Base-by-base conservation (phyloP, 2,797 vertebrate genomes). In the Onychomys torridus region DNA sequence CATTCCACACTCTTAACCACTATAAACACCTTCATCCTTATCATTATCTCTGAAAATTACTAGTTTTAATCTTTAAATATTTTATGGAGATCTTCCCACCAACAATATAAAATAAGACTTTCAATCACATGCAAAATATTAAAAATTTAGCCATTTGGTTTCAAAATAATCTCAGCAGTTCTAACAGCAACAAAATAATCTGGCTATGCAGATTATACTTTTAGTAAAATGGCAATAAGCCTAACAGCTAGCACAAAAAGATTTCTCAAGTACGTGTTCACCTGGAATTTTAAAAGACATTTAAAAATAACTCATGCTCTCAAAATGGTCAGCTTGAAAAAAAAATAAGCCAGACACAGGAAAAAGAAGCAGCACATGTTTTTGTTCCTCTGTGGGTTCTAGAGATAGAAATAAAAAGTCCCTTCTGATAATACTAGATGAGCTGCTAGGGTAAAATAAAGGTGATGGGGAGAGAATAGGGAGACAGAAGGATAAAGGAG, bases 291-390 rank as follows among this genome's bases (percentile, higher is more conserved):
- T 43, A 82, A 93, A 34, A 96, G 69, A 37, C 4, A 37, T 37
- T 86, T 93, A 89, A 93, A 95, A 96, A 82, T 91, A 95, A 77
- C n/a, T 91, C 37, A 59, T 76, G 27, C 57, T 91, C 90, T 91
- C 79, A 91, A 49, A 82, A 61, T 59, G 52, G 40, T n/a, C 79
- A 90, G 34, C 49, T 34, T 69, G 14, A 46, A n/a, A 13, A 83
- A 83, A 9, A 83, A 71, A 67, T 57, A 82, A 73, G 21, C 37
- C 52, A 73, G 32, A 83, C 29, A 73, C 13, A 83, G 52, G 61
- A 43, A 69, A 82, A 34, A 43, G 6, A 59, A n/a, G 5, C n/a
- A n/a, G 82, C 52, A 73, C 78, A 16, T 46, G 5, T 65, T 79
- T 79, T 67, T 91, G 52, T 17, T 40, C 34, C 57, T 59, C n/a